Conservation (phyloP, 2,888 invertebrate genomes). For the Napeogenes sylphis region DNA sequence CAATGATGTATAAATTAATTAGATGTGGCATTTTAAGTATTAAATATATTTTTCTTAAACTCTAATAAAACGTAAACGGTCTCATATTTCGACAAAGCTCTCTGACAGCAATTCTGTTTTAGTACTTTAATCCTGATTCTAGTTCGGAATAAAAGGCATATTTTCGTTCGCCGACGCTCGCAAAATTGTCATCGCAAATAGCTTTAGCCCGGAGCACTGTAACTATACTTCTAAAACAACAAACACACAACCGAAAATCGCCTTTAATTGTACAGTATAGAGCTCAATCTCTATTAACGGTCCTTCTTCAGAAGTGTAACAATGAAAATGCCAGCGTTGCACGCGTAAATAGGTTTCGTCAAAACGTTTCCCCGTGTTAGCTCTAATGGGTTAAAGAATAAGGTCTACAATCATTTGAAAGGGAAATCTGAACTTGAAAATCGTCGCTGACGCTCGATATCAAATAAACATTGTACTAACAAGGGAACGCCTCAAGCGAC, state of each 20-base stretch:
- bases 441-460: constrained; percentile 78
- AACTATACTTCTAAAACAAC: constrained; percentile 39
- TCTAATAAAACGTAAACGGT: too few species aligned
- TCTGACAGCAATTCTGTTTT: constrained; percentile 75
- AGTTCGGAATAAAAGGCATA: constrained; percentile 76
- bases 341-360: constrained; percentile 73
- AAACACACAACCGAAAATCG: constrained; percentile 38
- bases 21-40: too few species aligned
- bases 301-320: constrained; percentile 61
- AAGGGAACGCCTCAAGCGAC: constrained; percentile 59
- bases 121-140: constrained; percentile 73
- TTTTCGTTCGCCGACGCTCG: constrained; percentile 73
- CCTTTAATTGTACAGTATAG: constrained; percentile 31
- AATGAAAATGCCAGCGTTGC: constrained; percentile 76
- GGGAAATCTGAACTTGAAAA: constrained; percentile 76
- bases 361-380: constrained; percentile 51
- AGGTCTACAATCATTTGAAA: constrained; percentile 64
- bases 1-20: too few species aligned
- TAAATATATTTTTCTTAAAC: too few species aligned
- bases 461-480: constrained; percentile 67
- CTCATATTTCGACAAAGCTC: constrained; percentile 44
- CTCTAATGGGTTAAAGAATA: constrained; percentile 56
- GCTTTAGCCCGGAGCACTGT: constrained; percentile 66
- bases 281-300: constrained; percentile 31
- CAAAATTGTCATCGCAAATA: constrained; percentile 78